Conservation (phyloP, 2,888 invertebrate species). For the Argyra leucocephala region DNA sequence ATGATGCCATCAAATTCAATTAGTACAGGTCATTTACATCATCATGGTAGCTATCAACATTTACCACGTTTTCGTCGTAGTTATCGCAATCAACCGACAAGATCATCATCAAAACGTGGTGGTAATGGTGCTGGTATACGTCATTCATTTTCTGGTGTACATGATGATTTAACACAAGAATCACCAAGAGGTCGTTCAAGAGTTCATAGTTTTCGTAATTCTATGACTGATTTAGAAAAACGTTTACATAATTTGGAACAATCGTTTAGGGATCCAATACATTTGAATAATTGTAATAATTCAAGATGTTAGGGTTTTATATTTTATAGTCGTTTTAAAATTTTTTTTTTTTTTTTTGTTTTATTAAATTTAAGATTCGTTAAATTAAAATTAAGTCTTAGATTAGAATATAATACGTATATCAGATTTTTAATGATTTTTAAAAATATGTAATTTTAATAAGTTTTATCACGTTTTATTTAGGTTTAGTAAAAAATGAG, state of each 20-base stretch:
- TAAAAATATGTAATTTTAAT: too few relatives aligned
- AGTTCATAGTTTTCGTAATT: slow-evolving; percentile 39
- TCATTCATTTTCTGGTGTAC: slow-evolving; percentile 43
- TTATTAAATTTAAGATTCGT: neutral
- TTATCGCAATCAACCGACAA: slow-evolving; percentile 18
- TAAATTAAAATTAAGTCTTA: too few relatives aligned
- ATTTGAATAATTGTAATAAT: slow-evolving; percentile 37
- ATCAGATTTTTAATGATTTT: too few relatives aligned
- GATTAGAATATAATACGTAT: too few relatives aligned
- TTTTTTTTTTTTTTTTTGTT: slow-evolving; percentile 14
- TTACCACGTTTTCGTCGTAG: slow-evolving; percentile 21
- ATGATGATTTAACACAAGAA: slow-evolving; percentile 40
- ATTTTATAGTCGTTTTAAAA: slow-evolving; percentile 13
- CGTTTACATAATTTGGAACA: slow-evolving; percentile 41
- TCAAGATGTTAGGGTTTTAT: slow-evolving; percentile 28
- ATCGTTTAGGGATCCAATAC: slow-evolving; percentile 33
- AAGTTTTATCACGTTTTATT: too few relatives aligned
- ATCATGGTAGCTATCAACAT: slow-evolving; percentile 4
- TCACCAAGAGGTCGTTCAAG: slow-evolving; percentile 38
- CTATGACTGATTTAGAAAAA: slow-evolving; percentile 42
- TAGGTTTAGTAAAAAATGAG: too few relatives aligned
- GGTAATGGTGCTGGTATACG: slow-evolving; percentile 26
- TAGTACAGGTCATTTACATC: neutral
- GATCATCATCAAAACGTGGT: slow-evolving; percentile 11
- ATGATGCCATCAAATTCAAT: neutral